Evolutionary conservation across 1,140 invertebrate genomes (phyloP), one percentile per base, ranked within the genome.

Genomic region (Diabrotica virgifera): DNA sequence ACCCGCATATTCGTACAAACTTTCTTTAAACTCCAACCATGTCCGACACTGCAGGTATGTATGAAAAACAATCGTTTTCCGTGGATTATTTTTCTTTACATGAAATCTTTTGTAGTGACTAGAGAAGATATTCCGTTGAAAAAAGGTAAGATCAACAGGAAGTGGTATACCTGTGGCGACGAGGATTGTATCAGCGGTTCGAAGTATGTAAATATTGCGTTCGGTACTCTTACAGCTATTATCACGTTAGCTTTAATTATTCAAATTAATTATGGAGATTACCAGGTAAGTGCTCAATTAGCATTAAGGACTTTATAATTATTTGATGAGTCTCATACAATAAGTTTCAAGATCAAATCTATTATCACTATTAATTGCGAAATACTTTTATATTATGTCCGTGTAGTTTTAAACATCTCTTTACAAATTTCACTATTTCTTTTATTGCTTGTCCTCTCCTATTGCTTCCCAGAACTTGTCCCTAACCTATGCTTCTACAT

Each of bases 261-360:
- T 51, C 87, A 90, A 77, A 85, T 90, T 67, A 82, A 87, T 74
- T 86, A 85, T 74, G 85, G 87, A 5, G 84, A 88, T 71, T 85
- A 84, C 77, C 84, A 89, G 80, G 87, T 86, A 77, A 63, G 24
- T 24, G 4, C 24, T 2, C 24, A 24, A 24, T 24, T 24, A 24
- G 24, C 4, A 24, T 24, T 24, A 24, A 24, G 24, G 24, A 24
- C 4, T 24, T 24, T 24, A 24, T 24, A 24, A 24, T 24, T 24
- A 24, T 24, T 24, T 24, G 4, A 24, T 24, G 4, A 24, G 24
- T 24, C 4, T 24, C 24, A 2, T 24, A 24, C 24, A 24, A n/a
- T n/a, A n/a, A 24, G 24, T 24, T 24, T 24, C 24, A 24, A 24
- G 24, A 24, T 24, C 24, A 24, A 24, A 24, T 24, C 24, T 24